phyloP scores from a whole-genome alignment of 2,888 invertebrate species.

The Sinentomon sp. region DNA sequence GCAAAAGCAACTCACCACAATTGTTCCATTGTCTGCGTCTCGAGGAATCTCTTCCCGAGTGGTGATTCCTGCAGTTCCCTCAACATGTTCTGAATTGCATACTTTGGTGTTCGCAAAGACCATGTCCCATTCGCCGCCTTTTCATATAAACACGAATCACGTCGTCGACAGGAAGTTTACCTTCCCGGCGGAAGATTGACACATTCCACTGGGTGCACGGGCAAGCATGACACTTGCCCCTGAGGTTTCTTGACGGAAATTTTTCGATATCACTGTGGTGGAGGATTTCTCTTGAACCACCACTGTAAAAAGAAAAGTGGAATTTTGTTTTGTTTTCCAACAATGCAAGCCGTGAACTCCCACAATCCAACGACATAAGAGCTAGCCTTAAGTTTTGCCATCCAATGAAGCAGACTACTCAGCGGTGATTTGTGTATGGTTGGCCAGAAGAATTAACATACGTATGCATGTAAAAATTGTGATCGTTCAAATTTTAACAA shows the following conservation, averaged over 20 bases:
- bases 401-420: too few relatives aligned
- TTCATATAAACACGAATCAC: constrained; percentile 53
- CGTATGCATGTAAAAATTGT: too few relatives aligned
- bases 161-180: constrained; percentile 44
- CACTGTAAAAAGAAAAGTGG: constrained; percentile 29
- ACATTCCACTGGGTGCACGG: constrained; percentile 71
- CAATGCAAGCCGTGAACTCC: too few relatives aligned
- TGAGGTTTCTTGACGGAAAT: constrained; percentile 42
- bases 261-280: constrained; percentile 42
- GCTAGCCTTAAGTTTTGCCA: too few relatives aligned
- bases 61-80: constrained; percentile 64
- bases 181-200: constrained; percentile 61
- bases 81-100: constrained; percentile 80
- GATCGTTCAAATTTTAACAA: too few relatives aligned
- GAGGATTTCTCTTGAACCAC: constrained; percentile 69
- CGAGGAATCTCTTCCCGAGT: constrained; percentile 49
- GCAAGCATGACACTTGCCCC: too few relatives aligned
- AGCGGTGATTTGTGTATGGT: too few relatives aligned
- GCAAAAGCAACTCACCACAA: constrained; percentile 35
- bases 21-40: constrained; percentile 59
- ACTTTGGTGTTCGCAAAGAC: constrained; percentile 70
- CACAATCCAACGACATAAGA: too few relatives aligned
- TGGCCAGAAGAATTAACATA: too few relatives aligned
- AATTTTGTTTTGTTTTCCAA: too few relatives aligned
- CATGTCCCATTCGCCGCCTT: constrained; percentile 58